These are phyloP conservation scores for Trichechus manatus DNA, from an alignment of 2,113 vertebrate genomes.

Conservation along the genomic window DNA sequence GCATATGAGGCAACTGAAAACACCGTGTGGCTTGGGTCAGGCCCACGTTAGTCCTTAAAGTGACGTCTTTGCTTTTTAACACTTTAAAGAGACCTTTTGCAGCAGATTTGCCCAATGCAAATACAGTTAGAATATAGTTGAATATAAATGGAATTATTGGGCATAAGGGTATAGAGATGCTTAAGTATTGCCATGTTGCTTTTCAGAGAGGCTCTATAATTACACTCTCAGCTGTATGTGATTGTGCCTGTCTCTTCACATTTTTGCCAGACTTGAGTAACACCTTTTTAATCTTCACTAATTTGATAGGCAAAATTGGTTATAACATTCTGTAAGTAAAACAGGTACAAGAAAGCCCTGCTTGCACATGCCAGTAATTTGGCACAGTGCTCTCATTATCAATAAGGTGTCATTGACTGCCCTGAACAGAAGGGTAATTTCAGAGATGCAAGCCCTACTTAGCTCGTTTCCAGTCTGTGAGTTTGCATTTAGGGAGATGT, in stretches of 20 bases:
- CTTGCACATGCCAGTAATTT: neutral
- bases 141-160: neutral
- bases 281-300: neutral
- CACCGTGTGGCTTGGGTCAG: too few species aligned
- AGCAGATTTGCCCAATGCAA: too few species aligned
- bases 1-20: too few species aligned
- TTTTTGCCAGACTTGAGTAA: constrained; percentile 34
- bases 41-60: too few species aligned
- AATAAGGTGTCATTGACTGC: neutral
- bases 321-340: constrained; percentile 4
- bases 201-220: neutral
- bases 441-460: neutral
- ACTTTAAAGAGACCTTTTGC: too few species aligned
- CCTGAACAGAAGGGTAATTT: neutral
- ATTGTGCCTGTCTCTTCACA: neutral
- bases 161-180: neutral
- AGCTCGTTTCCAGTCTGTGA: neutral
- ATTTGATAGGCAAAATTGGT: constrained; percentile 14
- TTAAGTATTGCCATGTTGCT: neutral
- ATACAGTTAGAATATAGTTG: neutral
- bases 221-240: neutral
- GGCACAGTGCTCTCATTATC: neutral
- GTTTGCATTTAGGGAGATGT: neutral
- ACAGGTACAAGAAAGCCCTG: neutral
- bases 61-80: too few species aligned